These are phyloP conservation scores for Trachelus iudaicus DNA, from an alignment of 2,888 invertebrate genomes.

Conservation along the genomic window DNA sequence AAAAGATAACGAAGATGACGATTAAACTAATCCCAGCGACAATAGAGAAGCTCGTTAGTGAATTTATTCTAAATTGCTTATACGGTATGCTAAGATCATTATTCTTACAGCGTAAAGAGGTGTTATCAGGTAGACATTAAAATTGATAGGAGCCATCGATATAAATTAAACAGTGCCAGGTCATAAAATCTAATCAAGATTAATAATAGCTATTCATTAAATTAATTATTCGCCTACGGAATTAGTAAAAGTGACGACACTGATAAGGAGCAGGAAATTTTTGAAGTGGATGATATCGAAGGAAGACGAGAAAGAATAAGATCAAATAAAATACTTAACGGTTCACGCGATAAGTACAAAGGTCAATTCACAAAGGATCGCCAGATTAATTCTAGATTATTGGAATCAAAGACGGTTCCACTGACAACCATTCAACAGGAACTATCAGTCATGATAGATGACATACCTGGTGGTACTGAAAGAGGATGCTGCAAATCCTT, in stretches of 20 bases:
- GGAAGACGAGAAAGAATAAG: neutral
- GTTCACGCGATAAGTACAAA: neutral
- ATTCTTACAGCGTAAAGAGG: neutral
- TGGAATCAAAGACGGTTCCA: neutral
- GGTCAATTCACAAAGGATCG: neutral
- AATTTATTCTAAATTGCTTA: neutral
- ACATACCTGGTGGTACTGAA: neutral
- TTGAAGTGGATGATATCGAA: neutral
- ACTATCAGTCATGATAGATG: neutral
- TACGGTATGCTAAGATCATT: neutral
- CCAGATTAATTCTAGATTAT: neutral
- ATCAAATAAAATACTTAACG: neutral
- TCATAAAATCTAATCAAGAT: neutral
- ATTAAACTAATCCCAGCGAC: neutral
- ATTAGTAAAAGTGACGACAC: neutral
- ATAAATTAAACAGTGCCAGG: neutral
- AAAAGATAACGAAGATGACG: neutral
- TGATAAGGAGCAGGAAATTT: neutral
- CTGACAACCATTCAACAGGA: neutral
- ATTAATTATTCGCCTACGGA: neutral
- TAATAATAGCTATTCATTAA: neutral
- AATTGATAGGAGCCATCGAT: neutral
- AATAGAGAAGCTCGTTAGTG: neutral
- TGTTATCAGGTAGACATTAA: neutral
- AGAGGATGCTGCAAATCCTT: neutral